Base-by-base conservation (phyloP, 1,140 invertebrate species). In the Lasioglossum baleicum region DNA sequence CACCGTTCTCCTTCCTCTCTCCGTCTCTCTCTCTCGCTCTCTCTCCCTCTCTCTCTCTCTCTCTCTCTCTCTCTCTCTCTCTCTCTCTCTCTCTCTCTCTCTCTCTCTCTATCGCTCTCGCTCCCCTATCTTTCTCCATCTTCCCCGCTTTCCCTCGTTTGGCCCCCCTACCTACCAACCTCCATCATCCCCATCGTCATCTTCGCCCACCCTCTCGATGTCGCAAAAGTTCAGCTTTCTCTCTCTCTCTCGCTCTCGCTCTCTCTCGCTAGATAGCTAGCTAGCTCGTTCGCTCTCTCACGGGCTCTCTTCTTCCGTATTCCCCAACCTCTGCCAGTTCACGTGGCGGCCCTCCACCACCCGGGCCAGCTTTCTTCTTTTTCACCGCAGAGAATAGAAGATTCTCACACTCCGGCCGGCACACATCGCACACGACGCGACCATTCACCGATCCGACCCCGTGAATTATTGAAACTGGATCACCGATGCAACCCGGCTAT, bases 381-480 rank as follows among this genome's bases (percentile, higher is more conserved):
- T 17, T 15, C 26, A 26, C 35, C 13, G 35, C 68, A 13, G 60
- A 72, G 17, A 20, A 78, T 53, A 53, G 35, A 42, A 11, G 35
- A 56, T 11, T 2, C 44, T 26, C 35, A 26, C 17, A 5, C 73
- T 44, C 11, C 48, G n/a, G 17, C 61, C 35, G n/a, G 0, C 64
- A 48, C 40, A 26, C 26, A 61, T 76, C 74, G 13, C 56, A 51
- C 20, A 35, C 15, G 26, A 61, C 31, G 40, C 42, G 44, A 69
- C 40, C 58, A 42, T 71, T 77, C 31, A 5, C 17, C 51, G 51
- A 53, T 48, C 44, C 53, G 64, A 64, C 64, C 35, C 35, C 71
- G 44, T 77, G 66, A 78, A 78, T 78, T 72, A 72, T 64, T 78
- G 68, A 72, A 78, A 64, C 48, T 53, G 48, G 61, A 64, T 72